Evolutionary conservation across 92 coral and sea anemone genomes (phyloP).

Genomic region (Palythoa caribaeorum): DNA sequence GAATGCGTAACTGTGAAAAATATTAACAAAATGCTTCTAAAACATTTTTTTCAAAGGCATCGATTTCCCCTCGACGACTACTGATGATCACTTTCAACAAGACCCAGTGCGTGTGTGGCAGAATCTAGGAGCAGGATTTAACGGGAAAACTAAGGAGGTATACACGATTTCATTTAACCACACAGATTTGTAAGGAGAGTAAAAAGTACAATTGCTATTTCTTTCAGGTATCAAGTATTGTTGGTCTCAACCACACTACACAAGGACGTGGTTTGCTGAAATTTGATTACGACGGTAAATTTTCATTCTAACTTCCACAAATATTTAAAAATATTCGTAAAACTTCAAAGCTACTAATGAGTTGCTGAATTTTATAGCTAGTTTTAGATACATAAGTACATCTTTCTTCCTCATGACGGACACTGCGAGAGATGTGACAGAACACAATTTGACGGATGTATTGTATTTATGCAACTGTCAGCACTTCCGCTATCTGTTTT

Average conservation of each 20-base stretch:
- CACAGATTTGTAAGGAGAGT: not conserved
- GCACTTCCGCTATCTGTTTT: too few relatives aligned
- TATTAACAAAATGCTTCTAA: not conserved
- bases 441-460: too few relatives aligned
- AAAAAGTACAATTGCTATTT: not conserved
- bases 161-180: not conserved
- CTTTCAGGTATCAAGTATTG: conserved; percentile 71
- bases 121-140: conserved; percentile 81
- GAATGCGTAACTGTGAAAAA: not conserved
- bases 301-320: too few relatives aligned
- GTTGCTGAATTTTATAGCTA: too few relatives aligned
- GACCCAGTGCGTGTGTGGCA: conserved; percentile 90
- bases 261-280: conserved; percentile 91
- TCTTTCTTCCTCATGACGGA: too few relatives aligned
- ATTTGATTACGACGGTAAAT: conserved; percentile 89
- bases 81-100: conserved; percentile 78
- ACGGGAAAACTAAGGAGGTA: conserved; percentile 85
- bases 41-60: conserved; percentile 58
- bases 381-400: too few relatives aligned
- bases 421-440: too few relatives aligned
- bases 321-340: too few relatives aligned
- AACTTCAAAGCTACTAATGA: too few relatives aligned
- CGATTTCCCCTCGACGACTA: conserved; percentile 88
- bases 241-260: conserved; percentile 82
- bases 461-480: too few relatives aligned